A percentile compares a stretch with the other conserved stretches of the same genome.
phyloP scores from a whole-genome alignment of 2,797 vertebrate genomes.

The Austrolebias charrua region DNA sequence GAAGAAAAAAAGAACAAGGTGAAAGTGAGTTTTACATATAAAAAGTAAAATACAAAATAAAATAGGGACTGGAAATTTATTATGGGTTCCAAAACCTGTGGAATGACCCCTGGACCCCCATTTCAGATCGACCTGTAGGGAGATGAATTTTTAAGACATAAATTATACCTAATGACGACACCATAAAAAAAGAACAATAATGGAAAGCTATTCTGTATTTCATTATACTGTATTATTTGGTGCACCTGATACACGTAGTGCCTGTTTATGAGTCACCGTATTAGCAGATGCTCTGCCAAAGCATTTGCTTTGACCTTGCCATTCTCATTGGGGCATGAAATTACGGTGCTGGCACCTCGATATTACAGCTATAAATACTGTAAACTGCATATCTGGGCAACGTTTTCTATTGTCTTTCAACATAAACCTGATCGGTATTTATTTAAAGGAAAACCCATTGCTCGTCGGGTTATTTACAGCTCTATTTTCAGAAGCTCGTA shows the following conservation, averaged over 20 bases:
- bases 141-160: slow-evolving; percentile 97
- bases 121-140: slow-evolving; percentile 94
- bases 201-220: slow-evolving; percentile 99
- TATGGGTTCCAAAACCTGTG: slow-evolving; percentile 88
- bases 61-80: slow-evolving; percentile 77
- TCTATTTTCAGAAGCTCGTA: slow-evolving; percentile 85
- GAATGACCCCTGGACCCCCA: slow-evolving; percentile 95
- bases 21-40: slow-evolving; percentile 80
- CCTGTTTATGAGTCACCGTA: slow-evolving; percentile 99
- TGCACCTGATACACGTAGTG: slow-evolving; percentile 99
- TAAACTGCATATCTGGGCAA: slow-evolving; percentile 99
- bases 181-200: slow-evolving; percentile 99
- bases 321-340: slow-evolving; percentile 99
- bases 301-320: slow-evolving; percentile 99
- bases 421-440: slow-evolving; percentile 99
- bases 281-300: slow-evolving; percentile 99
- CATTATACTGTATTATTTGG: slow-evolving; percentile 99
- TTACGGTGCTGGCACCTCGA: slow-evolving; percentile 99
- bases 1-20: slow-evolving; percentile 74
- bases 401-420: slow-evolving; percentile 99
- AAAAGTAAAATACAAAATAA: slow-evolving; percentile 71
- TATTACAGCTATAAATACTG: slow-evolving; percentile 99
- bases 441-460: slow-evolving; percentile 99
- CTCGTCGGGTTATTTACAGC: slow-evolving; percentile 99
- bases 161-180: slow-evolving; percentile 99